Base-by-base conservation (phyloP, 2,888 invertebrate species). In the Pemphredon lugubris region DNA sequence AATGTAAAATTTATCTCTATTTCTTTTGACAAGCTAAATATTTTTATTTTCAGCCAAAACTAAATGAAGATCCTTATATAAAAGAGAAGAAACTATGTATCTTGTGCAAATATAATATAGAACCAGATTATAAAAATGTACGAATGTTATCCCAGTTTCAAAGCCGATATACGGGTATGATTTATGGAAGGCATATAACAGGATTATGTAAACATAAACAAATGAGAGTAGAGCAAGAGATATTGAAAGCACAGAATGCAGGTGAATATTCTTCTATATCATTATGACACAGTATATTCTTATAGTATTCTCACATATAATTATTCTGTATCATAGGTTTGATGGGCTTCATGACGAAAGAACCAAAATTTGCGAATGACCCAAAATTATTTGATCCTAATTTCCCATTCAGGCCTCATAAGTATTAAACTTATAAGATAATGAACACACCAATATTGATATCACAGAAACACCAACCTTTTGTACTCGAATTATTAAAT, bases 121-220 rank as follows among this genome's bases (percentile, higher is more conserved):
- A 92, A 0, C 94, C 97, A 0, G 93, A 97, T 89, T 98, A 96
- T 86, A 98, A 98, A 90, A 99, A 99, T 90, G 93, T 95, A 0
- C 93, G 96, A 81, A 90, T 99, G 2, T 90, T 99, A 3, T 97
- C 97, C 0, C 98, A 99, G 89, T 99, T 99, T 90, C 96, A 98
- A 86, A 99, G 98, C 30, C 95, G 97, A 0, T 97, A 96, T 87
- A 98, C 99, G 0, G 99, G 99, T 0, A 92, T 95, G 76, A 93
- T 98, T 71, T 99, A 98, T 88, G 97, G 96, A 0, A 93, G 95
- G 58, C 96, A 98, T 84, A 96, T 99, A 40, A 99, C 99, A 2
- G 97, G 99, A 0, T 92, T 99, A 42, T 99, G 99, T 87, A 92
- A 93, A 86, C 88, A 90, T 5, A 96, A 97, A 88, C 98, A 98